Evolutionary conservation across 2,888 invertebrate genomes (phyloP), one percentile per base, ranked within the genome.

Genomic region (Drosophila melanosoma): DNA sequence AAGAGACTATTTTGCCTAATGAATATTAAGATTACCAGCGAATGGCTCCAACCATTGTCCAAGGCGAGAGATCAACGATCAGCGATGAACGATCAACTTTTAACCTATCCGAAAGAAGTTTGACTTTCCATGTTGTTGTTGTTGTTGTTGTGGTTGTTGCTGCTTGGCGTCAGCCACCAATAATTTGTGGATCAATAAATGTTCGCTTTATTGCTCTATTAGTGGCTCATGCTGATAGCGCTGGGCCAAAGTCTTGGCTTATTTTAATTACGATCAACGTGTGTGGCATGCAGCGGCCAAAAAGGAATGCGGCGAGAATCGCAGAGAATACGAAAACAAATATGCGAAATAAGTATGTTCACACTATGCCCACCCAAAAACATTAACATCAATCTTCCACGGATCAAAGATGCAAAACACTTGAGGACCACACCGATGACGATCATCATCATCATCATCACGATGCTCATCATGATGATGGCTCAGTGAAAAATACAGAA

Each of bases 181-280:
- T 91, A 91, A 91, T 91, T 91, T 92, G 91, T 92, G 83, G 90
- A 87, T 90, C 92, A 90, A 90, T 91, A 91, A 91, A 90, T 83
- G 86, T 80, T 89, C 81, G 78, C 81, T 91, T 91, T 92, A 91
- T 91, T 91, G 89, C 91, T 91, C 86, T 91, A 91, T 91, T 92
- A 90, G 91, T 89, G 76, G 90, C 83, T 77, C 84, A 74, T 53
- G 66, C 72, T 69, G 76, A 67, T 76, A 64, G 32, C 26, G 15
- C 5, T 36, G 23, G 36, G 7, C 52, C 6, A 15, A 36, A n/a
- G 20, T 35, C 23, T 15, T 23, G 23, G 69, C 72, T 61, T 66
- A 63, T 79, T 79, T 79, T 79, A 79, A 79, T 79, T 79, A 80
- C 78, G 71, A 63, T 64, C 82, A 17, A 62, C 82, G 82, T 81